These are phyloP conservation scores for Prinia subflava DNA, from an alignment of 2,113 vertebrate species.

Conservation along the genomic window DNA sequence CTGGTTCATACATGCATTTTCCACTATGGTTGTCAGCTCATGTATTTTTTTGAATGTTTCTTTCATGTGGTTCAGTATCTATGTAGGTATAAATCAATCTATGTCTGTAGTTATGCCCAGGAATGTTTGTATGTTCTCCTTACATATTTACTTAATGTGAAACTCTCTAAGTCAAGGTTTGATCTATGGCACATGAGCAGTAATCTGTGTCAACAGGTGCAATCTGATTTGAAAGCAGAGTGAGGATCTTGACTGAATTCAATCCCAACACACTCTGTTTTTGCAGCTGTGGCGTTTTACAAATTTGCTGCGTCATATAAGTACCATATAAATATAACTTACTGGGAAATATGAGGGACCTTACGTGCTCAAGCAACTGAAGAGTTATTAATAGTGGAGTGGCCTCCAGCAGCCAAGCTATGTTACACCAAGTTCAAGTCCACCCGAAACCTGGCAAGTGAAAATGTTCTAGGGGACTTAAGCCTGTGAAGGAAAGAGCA, in stretches of 20 bases:
- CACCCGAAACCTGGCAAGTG: neutral
- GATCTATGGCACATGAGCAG: neutral
- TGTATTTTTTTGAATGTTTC: neutral
- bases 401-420: constrained; percentile 28
- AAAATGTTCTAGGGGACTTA: neutral
- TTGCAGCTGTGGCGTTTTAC: constrained; percentile 36
- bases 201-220: neutral
- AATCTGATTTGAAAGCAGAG: constrained; percentile 20
- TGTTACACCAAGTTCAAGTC: neutral
- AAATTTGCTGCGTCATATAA: neutral
- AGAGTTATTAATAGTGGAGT: constrained; percentile 42
- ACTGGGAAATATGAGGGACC: neutral
- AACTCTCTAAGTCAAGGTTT: neutral
- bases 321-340: constrained; percentile 54
- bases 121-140: neutral
- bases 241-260: neutral
- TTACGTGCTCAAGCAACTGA: neutral
- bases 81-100: neutral
- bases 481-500: neutral
- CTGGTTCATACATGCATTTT: neutral
- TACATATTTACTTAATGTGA: neutral
- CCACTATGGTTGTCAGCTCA: neutral
- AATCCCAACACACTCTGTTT: constrained; percentile 30
- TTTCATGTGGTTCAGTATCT: neutral
- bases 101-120: neutral